Evolutionary conservation across 2,888 invertebrate species (phyloP), one percentile per base, ranked within the genome.

Genomic region (Lydus trimaculatus): DNA sequence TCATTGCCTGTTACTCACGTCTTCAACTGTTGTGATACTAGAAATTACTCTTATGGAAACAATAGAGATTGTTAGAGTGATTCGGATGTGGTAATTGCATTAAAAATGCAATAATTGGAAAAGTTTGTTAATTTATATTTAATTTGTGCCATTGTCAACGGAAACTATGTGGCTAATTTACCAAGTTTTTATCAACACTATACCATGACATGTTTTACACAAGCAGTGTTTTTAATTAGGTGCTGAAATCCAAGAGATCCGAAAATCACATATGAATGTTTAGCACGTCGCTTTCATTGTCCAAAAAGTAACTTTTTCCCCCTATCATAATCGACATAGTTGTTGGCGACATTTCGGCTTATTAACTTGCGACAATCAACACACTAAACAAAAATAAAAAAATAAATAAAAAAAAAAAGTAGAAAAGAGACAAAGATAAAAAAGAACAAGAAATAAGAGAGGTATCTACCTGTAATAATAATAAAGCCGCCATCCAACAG

Each of bases 171-270:
- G 11, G 17, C 43, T 48, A 48, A 48, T 48, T 48, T 20, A 9
- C 7, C 48, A 48, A 48, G 48, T 48, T 48, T 48, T 48, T 48
- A 48, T 23, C 9, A 48, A 20, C 17, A 77, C 70, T 63, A 73
- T 67, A 70, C 72, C 77, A 76, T 74, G 70, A 72, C 72, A 66
- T 69, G 73, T 74, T 76, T 75, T 75, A 78, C 77, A 78, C 79
- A 78, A 73, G 72, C 73, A 70, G 78, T 75, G 77, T 79, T 78
- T 77, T 78, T 80, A 79, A 80, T 80, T 79, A 79, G 79, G 79
- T 79, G 79, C 74, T 73, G 75, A 71, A 67, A 70, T 75, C 43
- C 72, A 75, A 64, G 8, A 15, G 11, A 2, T 5, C 77, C 74
- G 74, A 73, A 72, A 69, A 76, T 76, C 74, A 67, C 77, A 79